Evolutionary conservation across 2,888 invertebrate genomes (phyloP).

Genomic region (Tortricodes alternella): DNA sequence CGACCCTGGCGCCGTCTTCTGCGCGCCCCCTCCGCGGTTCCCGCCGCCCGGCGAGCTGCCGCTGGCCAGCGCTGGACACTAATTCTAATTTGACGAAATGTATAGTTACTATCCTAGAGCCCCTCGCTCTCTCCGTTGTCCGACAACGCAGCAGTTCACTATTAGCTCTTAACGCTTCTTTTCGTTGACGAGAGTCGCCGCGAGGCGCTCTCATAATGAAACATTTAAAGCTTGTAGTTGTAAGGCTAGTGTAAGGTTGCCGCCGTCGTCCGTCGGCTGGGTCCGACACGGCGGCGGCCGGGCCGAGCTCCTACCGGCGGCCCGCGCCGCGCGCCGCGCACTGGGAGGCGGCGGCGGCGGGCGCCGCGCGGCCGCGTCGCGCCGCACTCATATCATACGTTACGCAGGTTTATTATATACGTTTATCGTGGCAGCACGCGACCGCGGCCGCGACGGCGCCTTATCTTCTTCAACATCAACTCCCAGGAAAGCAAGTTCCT

Average conservation of each 20-base stretch:
- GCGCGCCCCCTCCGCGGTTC: constrained; percentile 83
- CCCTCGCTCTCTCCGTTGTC: constrained; percentile 80
- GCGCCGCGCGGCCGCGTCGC: constrained; percentile 63
- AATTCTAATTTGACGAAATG: constrained; percentile 78
- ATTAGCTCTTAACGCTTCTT: constrained; percentile 82
- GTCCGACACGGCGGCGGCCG: constrained; percentile 33
- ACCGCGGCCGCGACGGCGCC: constrained; percentile 73
- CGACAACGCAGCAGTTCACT: constrained; percentile 83
- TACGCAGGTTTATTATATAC: constrained; percentile 82
- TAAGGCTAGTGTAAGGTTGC: constrained; percentile 77
- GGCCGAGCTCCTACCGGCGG: constrained; percentile 39
- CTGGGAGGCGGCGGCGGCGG: constrained; percentile 79
- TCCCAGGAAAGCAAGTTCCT: constrained; percentile 84
- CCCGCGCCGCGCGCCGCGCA: constrained; percentile 71
- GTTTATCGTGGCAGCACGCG: constrained; percentile 74
- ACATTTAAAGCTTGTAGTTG: constrained; percentile 80
- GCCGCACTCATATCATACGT: constrained; percentile 81
- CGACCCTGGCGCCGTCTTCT: constrained; percentile 84
- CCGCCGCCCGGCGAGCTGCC: constrained; percentile 82
- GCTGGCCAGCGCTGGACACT: constrained; percentile 83
- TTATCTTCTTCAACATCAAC: constrained; percentile 74
- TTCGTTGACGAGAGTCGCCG: constrained; percentile 76
- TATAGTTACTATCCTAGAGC: constrained; percentile 81
- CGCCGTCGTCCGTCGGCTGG: constrained; percentile 49
- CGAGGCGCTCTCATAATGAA: constrained; percentile 77